phyloP scores from a whole-genome alignment of 2,797 vertebrate species.

The Sebastes vulpes region DNA sequence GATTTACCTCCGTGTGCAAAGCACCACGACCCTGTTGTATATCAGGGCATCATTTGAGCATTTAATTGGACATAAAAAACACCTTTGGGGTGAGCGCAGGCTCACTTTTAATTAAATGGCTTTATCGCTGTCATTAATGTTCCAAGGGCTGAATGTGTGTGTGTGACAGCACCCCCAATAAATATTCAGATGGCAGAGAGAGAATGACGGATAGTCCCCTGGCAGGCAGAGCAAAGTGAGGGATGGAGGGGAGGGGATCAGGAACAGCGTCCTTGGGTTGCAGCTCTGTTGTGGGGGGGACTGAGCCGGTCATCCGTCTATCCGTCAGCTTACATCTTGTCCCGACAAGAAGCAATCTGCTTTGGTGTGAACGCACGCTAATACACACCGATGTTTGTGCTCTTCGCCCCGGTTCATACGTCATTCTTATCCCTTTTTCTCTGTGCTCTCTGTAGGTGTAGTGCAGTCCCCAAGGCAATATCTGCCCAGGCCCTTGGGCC shows the following conservation, averaged over 20 bases:
- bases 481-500: conserved; percentile 26
- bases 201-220: conserved; percentile 62
- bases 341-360: conserved; percentile 62
- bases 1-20: conserved; percentile 27
- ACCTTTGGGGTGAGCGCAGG: conserved; percentile 44
- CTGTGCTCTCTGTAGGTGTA: conserved; percentile 9
- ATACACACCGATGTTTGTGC: conserved; percentile 18
- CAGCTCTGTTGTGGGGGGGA: conserved; percentile 46
- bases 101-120: conserved; percentile 75
- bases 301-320: conserved; percentile 59
- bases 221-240: conserved; percentile 26
- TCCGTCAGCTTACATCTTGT: conserved; percentile 66
- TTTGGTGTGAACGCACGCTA: conserved; percentile 30
- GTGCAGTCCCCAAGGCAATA: conserved; percentile 54
- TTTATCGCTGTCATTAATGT: conserved; percentile 65
- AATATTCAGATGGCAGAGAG: conserved; percentile 62
- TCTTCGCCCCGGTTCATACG: neutral
- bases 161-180: conserved; percentile 51
- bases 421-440: conserved; percentile 28
- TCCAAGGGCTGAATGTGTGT: conserved; percentile 9
- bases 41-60: conserved; percentile 54
- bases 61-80: conserved; percentile 70
- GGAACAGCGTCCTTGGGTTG: conserved; percentile 50
- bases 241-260: conserved; percentile 1
- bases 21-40: conserved; percentile 26